A percentile compares a stretch with the other conserved stretches of the same genome.
Evolutionary conservation across 1,140 invertebrate genomes (phyloP).

Genomic region (Lepeophtheirus salmonis): DNA sequence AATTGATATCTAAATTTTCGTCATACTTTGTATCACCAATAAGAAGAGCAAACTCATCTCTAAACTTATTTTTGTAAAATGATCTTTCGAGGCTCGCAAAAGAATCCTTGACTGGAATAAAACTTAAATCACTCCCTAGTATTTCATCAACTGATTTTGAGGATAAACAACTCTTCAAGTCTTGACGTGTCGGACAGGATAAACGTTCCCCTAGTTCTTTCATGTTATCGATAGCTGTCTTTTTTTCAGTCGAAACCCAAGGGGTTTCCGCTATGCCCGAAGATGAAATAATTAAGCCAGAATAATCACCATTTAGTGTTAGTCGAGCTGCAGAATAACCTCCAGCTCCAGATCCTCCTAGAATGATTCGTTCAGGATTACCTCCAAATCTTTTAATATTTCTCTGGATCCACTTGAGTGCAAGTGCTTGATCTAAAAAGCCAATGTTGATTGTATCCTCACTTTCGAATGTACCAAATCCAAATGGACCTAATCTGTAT

Average conservation of each 20-base stretch:
- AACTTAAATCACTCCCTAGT: not conserved
- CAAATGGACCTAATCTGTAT: conserved; percentile 38
- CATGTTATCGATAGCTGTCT: not conserved
- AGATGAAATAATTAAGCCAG: not conserved
- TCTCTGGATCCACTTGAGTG: conserved; percentile 20
- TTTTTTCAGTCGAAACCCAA: not conserved
- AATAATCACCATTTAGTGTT: not conserved
- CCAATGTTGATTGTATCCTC: conserved; percentile 22
- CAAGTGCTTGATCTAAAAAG: conserved; percentile 21
- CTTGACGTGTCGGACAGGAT: not conserved
- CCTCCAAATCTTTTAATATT: conserved; percentile 21
- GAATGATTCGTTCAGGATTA: conserved; percentile 17
- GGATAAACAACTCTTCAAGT: not conserved
- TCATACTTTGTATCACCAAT: not conserved
- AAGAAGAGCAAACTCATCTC: not conserved
- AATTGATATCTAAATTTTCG: not conserved
- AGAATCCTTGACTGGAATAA: not conserved
- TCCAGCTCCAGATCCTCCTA: conserved; percentile 20
- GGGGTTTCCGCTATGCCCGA: not conserved
- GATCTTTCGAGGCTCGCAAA: not conserved
- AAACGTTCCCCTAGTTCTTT: not conserved
- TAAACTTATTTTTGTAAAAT: not conserved
- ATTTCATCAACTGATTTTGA: not conserved
- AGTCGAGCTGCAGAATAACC: not conserved
- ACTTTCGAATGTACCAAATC: conserved; percentile 21